Evolutionary conservation across 2,113 vertebrate species (phyloP), one percentile per base, ranked within the genome.

Genomic region (Dicentrarchus labrax): DNA sequence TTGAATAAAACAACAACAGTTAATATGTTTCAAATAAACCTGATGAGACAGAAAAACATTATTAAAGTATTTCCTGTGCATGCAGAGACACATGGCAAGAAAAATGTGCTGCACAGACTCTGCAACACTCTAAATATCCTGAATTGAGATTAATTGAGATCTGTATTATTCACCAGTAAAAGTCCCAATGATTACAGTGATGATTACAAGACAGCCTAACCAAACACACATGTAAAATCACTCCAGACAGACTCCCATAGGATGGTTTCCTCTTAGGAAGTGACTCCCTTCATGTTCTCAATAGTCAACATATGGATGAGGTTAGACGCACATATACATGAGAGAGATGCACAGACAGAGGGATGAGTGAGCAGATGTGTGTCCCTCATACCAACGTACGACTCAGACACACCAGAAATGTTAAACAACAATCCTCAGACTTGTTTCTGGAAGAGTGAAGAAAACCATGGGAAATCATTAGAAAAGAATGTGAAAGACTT

Each of bases 281-380:
- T 53, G 75, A 76, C 72, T 91, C 53, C 51, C 74, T 87, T 73
- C 71, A 68, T 82, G 86, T 84, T 92, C 77, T 30, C 73, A 74
- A 89, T 74, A 71, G 50, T 83, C 71, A 43, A 70, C 91, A 94
- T 84, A 85, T 93, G 92, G 90, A 89, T 22, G 12, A 76, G 54
- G 78, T 94, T 89, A 89, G 87, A 84, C 76, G 54, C 89, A 91
- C 84, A 61, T 53, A 70, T 51, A 80, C 57, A 62, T 19, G 56
- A 75, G 60, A 69, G 68, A 72, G 70, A 74, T n/a, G 51, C 19
- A 80, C 64, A 80, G 53, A 91, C 72, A 68, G 64, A 62, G 57
- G 56, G 91, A 86, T 70, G 82, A 86, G 80, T 64, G 74, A 86
- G 77, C 70, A 69, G 86, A 88, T 92, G 90, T 79, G 77, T 56